A percentile compares a stretch with the other conserved stretches of the same genome.
These are phyloP conservation scores for Digitonthophagus gazella DNA, from an alignment of 2,888 invertebrate genomes.

Conservation along the genomic window DNA sequence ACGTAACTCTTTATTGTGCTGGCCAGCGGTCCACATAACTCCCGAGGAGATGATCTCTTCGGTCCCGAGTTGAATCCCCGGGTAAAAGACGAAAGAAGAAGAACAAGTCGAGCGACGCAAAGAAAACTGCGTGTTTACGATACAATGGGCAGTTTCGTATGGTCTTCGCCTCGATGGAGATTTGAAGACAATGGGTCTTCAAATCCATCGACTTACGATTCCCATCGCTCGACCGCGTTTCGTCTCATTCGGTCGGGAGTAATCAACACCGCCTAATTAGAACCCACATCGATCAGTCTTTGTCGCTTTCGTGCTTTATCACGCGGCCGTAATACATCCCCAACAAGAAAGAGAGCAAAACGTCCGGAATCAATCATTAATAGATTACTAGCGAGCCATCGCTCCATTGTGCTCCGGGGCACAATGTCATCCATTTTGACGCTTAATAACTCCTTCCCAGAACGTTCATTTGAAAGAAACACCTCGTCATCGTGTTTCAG, in stretches of 20 bases:
- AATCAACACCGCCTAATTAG: not conserved
- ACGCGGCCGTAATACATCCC: not conserved
- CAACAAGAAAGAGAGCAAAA: not conserved
- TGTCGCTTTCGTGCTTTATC: not conserved
- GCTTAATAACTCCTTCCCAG: not conserved
- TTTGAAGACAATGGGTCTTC: not conserved
- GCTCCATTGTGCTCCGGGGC: not conserved
- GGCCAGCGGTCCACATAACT: not conserved
- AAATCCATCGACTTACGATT: not conserved
- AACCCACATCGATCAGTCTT: not conserved
- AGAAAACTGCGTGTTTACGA: not conserved
- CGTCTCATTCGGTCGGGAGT: not conserved
- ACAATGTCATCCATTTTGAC: not conserved
- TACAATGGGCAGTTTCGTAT: not conserved
- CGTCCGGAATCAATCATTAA: not conserved
- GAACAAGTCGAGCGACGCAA: not conserved
- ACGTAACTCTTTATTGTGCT: slow-evolving; percentile 13
- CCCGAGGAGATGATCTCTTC: not conserved
- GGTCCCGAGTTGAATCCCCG: not conserved
- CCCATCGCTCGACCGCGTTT: not conserved
- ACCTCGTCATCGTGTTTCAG: slow-evolving; percentile 42
- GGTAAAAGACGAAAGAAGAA: not conserved
- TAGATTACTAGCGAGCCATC: not conserved
- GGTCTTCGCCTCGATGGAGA: not conserved
- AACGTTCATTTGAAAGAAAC: not conserved